Evolutionary conservation across 1,140 invertebrate genomes (phyloP).

Genomic region (Mactra quadrangularis): DNA sequence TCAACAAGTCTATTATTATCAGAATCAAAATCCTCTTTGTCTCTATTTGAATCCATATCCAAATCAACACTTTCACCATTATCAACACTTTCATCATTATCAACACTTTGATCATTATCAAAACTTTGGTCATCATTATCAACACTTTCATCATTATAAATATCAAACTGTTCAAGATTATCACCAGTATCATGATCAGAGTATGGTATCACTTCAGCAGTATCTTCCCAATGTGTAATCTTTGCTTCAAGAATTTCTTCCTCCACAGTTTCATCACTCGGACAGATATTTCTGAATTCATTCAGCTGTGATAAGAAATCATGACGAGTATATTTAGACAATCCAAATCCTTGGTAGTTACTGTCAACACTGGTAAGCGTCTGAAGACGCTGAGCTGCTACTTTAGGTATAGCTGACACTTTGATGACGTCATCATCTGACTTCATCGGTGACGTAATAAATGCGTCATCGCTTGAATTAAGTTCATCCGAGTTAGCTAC

Average conservation of each 20-base stretch:
- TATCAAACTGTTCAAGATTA: not conserved
- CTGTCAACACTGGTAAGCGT: conserved; percentile 43
- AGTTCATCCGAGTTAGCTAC: too few species aligned
- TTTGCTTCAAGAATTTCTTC: not conserved
- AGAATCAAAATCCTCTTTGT: not conserved
- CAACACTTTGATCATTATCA: not conserved
- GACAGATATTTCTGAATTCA: conserved; percentile 39
- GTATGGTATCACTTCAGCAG: conserved; percentile 10
- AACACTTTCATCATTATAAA: too few species aligned
- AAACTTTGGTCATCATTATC: not conserved
- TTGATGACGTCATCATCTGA: too few species aligned
- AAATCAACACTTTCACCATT: not conserved
- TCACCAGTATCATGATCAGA: not conserved
- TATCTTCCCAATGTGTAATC: conserved; percentile 31
- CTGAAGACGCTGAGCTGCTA: not conserved
- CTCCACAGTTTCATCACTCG: not conserved
- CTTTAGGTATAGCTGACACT: too few species aligned
- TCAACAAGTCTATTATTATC: not conserved
- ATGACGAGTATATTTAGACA: conserved; percentile 24
- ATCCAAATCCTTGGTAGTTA: conserved; percentile 44
- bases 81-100: conserved; percentile 1
- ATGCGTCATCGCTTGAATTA: too few species aligned
- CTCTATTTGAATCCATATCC: not conserved
- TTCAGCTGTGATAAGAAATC: conserved; percentile 34
- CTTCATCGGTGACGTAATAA: too few species aligned